phyloP scores from a whole-genome alignment of 2,888 invertebrate genomes.

The Lordiphosa andalusiaca region DNA sequence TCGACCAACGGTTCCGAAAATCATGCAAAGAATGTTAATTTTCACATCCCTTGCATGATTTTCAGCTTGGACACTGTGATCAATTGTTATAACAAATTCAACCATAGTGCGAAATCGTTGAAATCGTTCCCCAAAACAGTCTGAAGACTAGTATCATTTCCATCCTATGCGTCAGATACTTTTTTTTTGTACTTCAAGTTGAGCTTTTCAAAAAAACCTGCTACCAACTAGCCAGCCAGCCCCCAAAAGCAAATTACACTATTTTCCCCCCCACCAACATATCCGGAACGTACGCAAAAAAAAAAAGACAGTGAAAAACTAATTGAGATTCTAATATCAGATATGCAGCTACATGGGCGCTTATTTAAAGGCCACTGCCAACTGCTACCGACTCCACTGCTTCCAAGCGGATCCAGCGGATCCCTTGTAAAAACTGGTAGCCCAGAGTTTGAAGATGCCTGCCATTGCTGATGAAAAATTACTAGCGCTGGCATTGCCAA shows the following conservation, averaged over 20 bases:
- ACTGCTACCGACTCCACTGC: constrained; percentile 6
- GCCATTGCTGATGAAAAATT: constrained; percentile 65
- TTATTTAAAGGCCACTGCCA: constrained; percentile 33
- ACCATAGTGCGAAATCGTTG: no score
- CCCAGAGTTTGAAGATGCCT: constrained; percentile 57
- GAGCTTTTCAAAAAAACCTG: no score
- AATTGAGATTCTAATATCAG: constrained; percentile 76
- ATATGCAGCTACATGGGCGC: constrained; percentile 63
- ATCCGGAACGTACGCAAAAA: constrained; percentile 52
- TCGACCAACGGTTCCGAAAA: no score
- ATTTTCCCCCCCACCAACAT: constrained; percentile 30
- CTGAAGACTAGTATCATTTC: no score
- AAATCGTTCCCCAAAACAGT: no score
- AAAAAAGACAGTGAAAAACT: constrained; percentile 65
- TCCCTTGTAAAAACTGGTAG: constrained; percentile 64
- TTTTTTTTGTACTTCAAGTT: no score
- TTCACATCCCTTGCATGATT: no score
- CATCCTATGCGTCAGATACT: no score
- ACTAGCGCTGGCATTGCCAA: constrained; percentile 65
- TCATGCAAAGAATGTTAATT: no score
- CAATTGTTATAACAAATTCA: no score
- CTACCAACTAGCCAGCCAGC: constrained; percentile 14
- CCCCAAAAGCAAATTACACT: constrained; percentile 62
- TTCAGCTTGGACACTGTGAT: no score
- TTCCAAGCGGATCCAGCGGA: constrained; percentile 26